These are phyloP conservation scores for Champsocephalus gunnari DNA, from an alignment of 2,797 vertebrate genomes.

Conservation along the genomic window DNA sequence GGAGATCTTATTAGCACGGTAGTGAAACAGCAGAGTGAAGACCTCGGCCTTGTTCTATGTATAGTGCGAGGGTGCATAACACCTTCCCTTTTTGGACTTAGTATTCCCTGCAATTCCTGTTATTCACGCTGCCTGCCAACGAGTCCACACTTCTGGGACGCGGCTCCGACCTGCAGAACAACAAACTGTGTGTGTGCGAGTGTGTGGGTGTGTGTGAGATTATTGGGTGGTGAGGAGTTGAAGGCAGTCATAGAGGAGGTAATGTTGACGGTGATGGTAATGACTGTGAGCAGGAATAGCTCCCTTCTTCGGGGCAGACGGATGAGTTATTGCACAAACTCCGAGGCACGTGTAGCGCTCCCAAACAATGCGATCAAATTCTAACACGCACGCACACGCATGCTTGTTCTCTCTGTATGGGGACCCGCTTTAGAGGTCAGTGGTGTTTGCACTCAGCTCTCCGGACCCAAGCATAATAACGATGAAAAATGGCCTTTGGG, in stretches of 20 bases:
- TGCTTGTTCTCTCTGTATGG: constrained; percentile 30
- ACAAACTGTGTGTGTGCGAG: constrained; percentile 33
- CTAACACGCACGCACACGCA: constrained; percentile 13
- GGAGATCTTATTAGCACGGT: constrained; percentile 7
- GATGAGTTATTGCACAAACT: constrained; percentile 48
- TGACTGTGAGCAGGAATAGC: constrained; percentile 59
- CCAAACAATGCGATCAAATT: constrained; percentile 34
- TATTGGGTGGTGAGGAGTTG: constrained; percentile 30
- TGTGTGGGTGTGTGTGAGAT: constrained; percentile 27
- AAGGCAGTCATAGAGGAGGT: constrained; percentile 24
- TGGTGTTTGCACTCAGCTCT: constrained; percentile 33
- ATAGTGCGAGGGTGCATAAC: constrained; percentile 45
- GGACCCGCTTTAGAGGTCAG: constrained; percentile 64
- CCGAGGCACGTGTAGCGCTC: constrained; percentile 2
- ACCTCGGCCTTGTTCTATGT: constrained; percentile 50
- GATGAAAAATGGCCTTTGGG: constrained; percentile 60
- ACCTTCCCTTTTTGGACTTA: constrained; percentile 45
- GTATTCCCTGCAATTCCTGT: constrained; percentile 59
- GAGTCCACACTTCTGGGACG: constrained; percentile 36
- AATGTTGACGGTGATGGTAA: constrained; percentile 53
- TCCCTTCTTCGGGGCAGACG: constrained; percentile 18
- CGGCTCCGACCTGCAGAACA: constrained; percentile 46
- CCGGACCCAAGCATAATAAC: constrained; percentile 52
- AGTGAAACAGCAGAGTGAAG: constrained; percentile 29
- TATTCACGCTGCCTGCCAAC: constrained; percentile 59